Conservation (phyloP, 2,888 invertebrate genomes). For the Cheilosia scutellata region DNA sequence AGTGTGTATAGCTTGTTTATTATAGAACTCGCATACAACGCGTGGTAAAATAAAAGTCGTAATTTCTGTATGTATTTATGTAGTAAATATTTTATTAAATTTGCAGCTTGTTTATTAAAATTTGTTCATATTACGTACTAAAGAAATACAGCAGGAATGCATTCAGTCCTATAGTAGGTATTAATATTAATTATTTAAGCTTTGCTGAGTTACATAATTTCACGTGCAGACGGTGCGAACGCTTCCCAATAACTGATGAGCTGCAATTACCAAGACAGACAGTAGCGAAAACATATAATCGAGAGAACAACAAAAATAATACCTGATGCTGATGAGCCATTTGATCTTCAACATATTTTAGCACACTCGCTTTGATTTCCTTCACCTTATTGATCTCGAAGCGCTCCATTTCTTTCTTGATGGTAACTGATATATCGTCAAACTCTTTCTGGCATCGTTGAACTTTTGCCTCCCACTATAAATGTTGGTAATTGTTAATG, state of each 20-base stretch:
- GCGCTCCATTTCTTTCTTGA: slow-evolving; percentile 96
- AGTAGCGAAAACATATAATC: slow-evolving; percentile 23
- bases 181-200: background rate
- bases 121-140: slow-evolving; percentile 36
- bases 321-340: slow-evolving; percentile 98
- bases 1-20: too few species aligned
- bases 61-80: background rate
- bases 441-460: slow-evolving; percentile 98
- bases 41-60: too few species aligned
- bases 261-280: slow-evolving; percentile 76
- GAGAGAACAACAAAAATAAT: slow-evolving; percentile 61
- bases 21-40: too few species aligned
- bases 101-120: slow-evolving; percentile 41
- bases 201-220: slow-evolving; percentile 89
- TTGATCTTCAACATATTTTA: slow-evolving; percentile 96
- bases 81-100: slow-evolving; percentile 32
- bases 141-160: slow-evolving; percentile 67
- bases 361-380: slow-evolving; percentile 95
- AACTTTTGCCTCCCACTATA: slow-evolving; percentile 97
- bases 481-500: slow-evolving; percentile 16
- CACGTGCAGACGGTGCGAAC: slow-evolving; percentile 97
- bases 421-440: slow-evolving; percentile 96
- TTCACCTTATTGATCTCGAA: slow-evolving; percentile 94
- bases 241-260: slow-evolving; percentile 89
- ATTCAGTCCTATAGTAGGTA: slow-evolving; percentile 33